Conservation (phyloP, 2,888 invertebrate genomes). For the Unio delphinus region DNA sequence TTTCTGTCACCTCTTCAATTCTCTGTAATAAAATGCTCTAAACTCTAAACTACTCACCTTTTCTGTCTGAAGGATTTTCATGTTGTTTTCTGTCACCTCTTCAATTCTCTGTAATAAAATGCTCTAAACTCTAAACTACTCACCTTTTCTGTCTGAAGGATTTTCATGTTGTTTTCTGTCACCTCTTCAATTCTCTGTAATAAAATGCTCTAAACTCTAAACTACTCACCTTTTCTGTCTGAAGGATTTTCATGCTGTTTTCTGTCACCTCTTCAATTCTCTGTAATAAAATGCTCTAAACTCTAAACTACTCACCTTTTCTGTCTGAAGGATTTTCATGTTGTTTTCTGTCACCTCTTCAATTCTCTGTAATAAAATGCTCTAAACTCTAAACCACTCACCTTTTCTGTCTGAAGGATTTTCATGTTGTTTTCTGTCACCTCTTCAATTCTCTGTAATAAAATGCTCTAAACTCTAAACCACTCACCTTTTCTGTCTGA, state of each 20-base stretch:
- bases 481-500: conserved; percentile 60
- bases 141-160: conserved; percentile 63
- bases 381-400: conserved; percentile 25
- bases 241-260: conserved; percentile 55
- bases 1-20: too few relatives aligned
- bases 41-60: too few relatives aligned
- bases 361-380: conserved; percentile 58
- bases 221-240: conserved; percentile 59
- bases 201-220: too few relatives aligned
- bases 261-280: conserved; percentile 64
- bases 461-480: too few relatives aligned
- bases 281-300: too few relatives aligned
- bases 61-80: too few relatives aligned
- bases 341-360: conserved; percentile 62
- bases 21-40: too few relatives aligned
- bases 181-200: conserved; percentile 62
- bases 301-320: conserved; percentile 48
- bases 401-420: conserved; percentile 62
- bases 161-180: conserved; percentile 56
- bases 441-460: conserved; percentile 61
- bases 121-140: too few relatives aligned
- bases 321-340: conserved; percentile 56
- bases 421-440: conserved; percentile 59
- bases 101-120: too few relatives aligned
- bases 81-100: too few relatives aligned